Percentiles rank a stretch among this genome's conserved stretches.
phyloP scores from a whole-genome alignment of 2,888 invertebrate species.

The Lochmaea capreae region DNA sequence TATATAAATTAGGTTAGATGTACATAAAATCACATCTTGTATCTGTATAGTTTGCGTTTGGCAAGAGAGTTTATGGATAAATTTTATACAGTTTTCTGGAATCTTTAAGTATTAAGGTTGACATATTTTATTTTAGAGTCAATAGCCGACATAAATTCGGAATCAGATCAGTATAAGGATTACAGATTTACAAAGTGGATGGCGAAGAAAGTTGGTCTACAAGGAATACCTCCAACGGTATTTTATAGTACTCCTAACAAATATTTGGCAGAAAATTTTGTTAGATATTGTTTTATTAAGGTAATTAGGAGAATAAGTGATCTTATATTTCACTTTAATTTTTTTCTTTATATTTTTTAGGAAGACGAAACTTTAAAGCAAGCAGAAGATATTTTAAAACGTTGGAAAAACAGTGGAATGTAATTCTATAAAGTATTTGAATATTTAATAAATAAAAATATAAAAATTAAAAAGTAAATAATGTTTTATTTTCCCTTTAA shows the following conservation, averaged over 20 bases:
- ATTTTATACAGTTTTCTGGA: too few relatives aligned
- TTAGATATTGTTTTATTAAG: conserved; percentile 96
- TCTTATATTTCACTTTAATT: background rate
- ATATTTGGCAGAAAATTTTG: conserved; percentile 83
- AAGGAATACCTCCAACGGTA: conserved; percentile 93
- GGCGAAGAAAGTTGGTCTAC: conserved; percentile 90
- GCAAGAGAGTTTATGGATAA: too few relatives aligned
- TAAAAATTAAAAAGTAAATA: background rate
- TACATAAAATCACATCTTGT: too few relatives aligned
- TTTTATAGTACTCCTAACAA: conserved; percentile 90
- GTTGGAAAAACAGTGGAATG: conserved; percentile 66
- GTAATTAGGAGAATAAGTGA: conserved; percentile 62
- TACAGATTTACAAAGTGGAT: conserved; percentile 97
- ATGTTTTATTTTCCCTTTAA: background rate
- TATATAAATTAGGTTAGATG: too few relatives aligned
- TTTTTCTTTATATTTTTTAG: conserved; percentile 65
- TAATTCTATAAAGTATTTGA: background rate
- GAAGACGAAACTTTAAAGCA: conserved; percentile 79
- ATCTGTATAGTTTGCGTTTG: too few relatives aligned
- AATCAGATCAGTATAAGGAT: conserved; percentile 82
- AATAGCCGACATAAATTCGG: conserved; percentile 76
- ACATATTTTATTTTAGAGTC: conserved; percentile 64
- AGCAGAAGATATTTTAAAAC: conserved; percentile 73
- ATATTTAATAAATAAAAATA: background rate
- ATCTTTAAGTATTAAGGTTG: too few relatives aligned